phyloP scores from a whole-genome alignment of 2,113 vertebrate species.

The Spea multiplicata region DNA sequence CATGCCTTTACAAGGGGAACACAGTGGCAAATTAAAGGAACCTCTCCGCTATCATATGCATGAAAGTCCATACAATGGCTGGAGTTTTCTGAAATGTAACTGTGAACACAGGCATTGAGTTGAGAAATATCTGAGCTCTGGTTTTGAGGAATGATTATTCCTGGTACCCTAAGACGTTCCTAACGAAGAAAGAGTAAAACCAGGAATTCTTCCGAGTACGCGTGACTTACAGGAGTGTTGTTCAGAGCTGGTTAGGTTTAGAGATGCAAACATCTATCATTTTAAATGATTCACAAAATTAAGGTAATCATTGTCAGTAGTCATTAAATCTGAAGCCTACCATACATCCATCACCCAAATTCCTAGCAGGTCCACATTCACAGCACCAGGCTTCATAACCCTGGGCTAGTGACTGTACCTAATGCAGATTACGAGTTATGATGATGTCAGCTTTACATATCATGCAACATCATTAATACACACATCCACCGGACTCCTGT shows the following conservation, averaged over 20 bases:
- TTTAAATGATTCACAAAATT: conserved; percentile 23
- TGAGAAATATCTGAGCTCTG: too few species aligned
- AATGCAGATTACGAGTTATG: conserved; percentile 25
- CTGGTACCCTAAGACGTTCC: too few species aligned
- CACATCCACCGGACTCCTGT: conserved; percentile 7
- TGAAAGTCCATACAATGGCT: too few species aligned
- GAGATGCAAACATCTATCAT: conserved; percentile 25
- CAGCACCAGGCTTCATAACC: background rate
- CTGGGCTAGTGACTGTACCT: conserved; percentile 17
- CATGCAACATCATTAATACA: background rate
- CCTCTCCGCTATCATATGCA: too few species aligned
- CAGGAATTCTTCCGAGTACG: too few species aligned
- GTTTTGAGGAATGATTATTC: too few species aligned
- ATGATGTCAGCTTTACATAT: conserved; percentile 5
- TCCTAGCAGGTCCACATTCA: background rate
- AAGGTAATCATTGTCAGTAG: conserved; percentile 29
- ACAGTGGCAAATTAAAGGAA: too few species aligned
- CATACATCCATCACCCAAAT: background rate
- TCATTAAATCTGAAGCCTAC: conserved; percentile 21
- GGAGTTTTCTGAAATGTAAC: too few species aligned
- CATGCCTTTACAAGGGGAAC: too few species aligned
- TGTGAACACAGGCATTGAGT: too few species aligned
- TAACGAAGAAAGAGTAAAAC: too few species aligned
- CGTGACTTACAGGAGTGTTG: too few species aligned
- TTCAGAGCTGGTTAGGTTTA: background rate